These are phyloP conservation scores for Xiphorhynchus elegans DNA, from an alignment of 2,113 vertebrate genomes.

Conservation along the genomic window DNA sequence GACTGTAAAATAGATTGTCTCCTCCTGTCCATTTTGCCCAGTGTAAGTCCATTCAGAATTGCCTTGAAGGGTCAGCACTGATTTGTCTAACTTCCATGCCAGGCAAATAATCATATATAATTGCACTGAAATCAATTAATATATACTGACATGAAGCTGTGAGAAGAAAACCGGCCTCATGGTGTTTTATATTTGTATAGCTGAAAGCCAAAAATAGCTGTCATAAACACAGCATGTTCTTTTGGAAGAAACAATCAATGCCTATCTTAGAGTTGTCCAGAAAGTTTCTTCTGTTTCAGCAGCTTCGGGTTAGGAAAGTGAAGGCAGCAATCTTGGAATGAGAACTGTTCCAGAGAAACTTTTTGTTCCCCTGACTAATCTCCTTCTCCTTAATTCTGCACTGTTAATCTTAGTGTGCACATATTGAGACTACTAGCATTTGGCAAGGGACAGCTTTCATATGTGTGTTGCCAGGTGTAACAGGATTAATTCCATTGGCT, in stretches of 20 bases:
- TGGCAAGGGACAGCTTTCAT: neutral
- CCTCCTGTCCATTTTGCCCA: neutral
- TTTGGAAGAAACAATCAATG: neutral
- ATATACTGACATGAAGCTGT: neutral
- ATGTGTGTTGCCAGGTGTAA: neutral
- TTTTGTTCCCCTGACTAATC: constrained; percentile 53
- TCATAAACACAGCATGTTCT: neutral
- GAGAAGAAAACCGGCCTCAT: neutral
- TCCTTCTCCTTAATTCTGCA: constrained; percentile 1
- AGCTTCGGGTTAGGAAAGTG: neutral
- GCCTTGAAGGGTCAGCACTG: neutral
- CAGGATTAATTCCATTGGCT: neutral
- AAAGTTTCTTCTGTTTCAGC: constrained; percentile 25
- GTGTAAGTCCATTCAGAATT: neutral
- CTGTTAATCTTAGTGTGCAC: neutral
- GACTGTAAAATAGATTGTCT: neutral
- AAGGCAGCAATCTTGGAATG: neutral
- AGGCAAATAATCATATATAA: constrained; percentile 24
- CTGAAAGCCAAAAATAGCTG: constrained; percentile 13
- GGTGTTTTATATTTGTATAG: constrained; percentile 12
- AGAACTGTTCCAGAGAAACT: constrained; percentile 15
- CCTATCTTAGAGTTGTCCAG: neutral
- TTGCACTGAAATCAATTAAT: constrained; percentile 25
- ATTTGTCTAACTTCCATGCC: neutral
- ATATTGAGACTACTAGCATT: neutral